A percentile compares a stretch with the other conserved stretches of the same genome.
Conservation (phyloP, 2,888 invertebrate species). For the Dicranocentrus wangi region DNA sequence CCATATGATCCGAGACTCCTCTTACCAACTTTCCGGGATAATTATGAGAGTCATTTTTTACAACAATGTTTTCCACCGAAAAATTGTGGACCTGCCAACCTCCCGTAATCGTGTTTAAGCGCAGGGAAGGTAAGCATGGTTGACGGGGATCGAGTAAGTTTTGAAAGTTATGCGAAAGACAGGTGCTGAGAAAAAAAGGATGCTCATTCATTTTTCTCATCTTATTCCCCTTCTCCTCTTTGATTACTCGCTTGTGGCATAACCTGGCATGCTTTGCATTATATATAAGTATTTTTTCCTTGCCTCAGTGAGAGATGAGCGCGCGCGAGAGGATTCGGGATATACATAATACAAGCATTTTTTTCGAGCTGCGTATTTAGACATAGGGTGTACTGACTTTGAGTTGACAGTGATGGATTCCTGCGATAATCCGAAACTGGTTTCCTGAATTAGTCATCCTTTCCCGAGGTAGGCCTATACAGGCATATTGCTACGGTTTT, state of each 20-base stretch:
- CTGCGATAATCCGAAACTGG: slow-evolving; percentile 60
- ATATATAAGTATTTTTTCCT: slow-evolving; percentile 1
- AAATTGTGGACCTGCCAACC: too few relatives aligned
- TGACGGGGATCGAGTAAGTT: background rate
- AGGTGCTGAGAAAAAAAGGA: slow-evolving; percentile 26
- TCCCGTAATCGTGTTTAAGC: too few relatives aligned
- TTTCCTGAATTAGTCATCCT: slow-evolving; percentile 67
- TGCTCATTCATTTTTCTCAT: background rate
- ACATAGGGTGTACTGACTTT: slow-evolving; percentile 36
- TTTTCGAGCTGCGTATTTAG: slow-evolving; percentile 24
- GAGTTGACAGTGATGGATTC: slow-evolving; percentile 67
- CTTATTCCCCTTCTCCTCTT: slow-evolving; percentile 6
- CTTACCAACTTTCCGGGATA: too few relatives aligned
- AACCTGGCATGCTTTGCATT: slow-evolving; percentile 5
- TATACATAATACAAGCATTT: too few relatives aligned
- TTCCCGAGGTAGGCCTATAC: background rate
- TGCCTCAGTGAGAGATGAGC: too few relatives aligned
- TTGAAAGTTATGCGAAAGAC: slow-evolving; percentile 30
- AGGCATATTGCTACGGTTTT: background rate
- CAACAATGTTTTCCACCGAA: too few relatives aligned
- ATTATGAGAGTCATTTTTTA: too few relatives aligned
- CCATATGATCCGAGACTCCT: too few relatives aligned
- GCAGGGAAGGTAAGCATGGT: too few relatives aligned
- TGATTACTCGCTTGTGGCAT: slow-evolving; percentile 18
- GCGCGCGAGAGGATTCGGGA: too few relatives aligned